Evolutionary conservation across 2,797 vertebrate species (phyloP).

Genomic region (Hapalemur alaotrensis): DNA sequence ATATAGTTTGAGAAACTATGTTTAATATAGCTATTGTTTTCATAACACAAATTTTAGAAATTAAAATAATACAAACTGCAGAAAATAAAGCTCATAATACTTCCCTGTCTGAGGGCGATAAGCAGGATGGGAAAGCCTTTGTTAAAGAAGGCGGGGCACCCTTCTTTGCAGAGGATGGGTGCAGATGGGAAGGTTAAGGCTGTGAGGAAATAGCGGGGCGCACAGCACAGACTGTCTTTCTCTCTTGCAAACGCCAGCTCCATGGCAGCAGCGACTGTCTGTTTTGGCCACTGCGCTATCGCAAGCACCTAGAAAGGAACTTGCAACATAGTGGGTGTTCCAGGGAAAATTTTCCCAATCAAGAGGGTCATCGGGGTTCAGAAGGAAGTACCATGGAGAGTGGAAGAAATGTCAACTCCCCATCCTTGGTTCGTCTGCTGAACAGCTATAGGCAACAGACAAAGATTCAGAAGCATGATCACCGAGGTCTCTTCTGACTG

Average conservation of each 20-base stretch:
- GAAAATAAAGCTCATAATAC: constrained; percentile 1
- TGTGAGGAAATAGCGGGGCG: not conserved
- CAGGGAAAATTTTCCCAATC: not conserved
- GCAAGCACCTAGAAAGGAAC: not conserved
- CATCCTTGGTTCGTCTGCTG: not conserved
- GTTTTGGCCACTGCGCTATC: not conserved
- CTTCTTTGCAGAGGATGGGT: not conserved
- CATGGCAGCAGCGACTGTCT: not conserved
- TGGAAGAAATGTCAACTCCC: not conserved
- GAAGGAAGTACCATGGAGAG: not conserved
- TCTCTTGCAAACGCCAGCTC: not conserved
- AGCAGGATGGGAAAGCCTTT: not conserved
- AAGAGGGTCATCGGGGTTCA: not conserved
- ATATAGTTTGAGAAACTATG: not conserved
- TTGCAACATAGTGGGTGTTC: not conserved
- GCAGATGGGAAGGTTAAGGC: not conserved
- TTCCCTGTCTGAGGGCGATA: not conserved
- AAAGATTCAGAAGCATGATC: not conserved
- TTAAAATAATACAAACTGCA: not conserved
- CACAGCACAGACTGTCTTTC: rapidly evolving
- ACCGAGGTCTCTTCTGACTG: not conserved
- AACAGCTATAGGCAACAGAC: not conserved
- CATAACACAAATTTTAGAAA: not conserved
- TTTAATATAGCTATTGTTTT: not conserved
- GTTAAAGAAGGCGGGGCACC: not conserved